A percentile compares a stretch with the other conserved stretches of the same genome.
Conservation (phyloP, 2,113 vertebrate genomes). For the Peucedramus taeniatus region DNA sequence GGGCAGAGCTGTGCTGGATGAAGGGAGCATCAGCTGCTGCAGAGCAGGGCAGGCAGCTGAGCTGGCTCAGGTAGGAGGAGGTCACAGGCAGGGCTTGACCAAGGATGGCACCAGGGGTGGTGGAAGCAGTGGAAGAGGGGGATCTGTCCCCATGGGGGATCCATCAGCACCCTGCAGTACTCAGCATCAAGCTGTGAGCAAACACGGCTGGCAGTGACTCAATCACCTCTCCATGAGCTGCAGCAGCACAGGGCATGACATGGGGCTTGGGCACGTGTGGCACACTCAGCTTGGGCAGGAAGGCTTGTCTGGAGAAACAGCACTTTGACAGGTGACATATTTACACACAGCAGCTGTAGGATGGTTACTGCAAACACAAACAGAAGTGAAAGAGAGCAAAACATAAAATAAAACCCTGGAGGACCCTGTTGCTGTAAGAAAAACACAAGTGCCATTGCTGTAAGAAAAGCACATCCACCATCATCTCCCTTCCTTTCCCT, state of each 20-base stretch:
- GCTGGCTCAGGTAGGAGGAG: background rate
- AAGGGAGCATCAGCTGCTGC: background rate
- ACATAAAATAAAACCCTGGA: background rate
- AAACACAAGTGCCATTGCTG: accelerated
- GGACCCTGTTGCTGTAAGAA: background rate
- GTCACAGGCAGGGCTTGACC: background rate
- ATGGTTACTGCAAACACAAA: background rate
- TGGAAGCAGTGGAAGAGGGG: background rate
- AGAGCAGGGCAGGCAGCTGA: background rate
- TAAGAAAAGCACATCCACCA: background rate
- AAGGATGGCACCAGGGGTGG: background rate
- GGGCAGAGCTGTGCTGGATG: accelerated
- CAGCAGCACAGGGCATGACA: background rate
- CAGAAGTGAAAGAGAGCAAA: background rate
- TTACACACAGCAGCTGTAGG: background rate
- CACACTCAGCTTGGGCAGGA: background rate
- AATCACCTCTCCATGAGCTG: background rate
- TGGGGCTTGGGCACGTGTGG: background rate
- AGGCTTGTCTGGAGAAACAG: background rate
- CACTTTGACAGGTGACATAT: background rate
- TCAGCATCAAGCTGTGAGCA: accelerated
- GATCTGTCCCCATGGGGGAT: background rate
- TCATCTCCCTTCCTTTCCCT: background rate
- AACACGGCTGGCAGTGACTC: background rate
- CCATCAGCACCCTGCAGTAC: accelerated